phyloP scores from a whole-genome alignment of 2,888 invertebrate species.

The Dioctria linearis region DNA sequence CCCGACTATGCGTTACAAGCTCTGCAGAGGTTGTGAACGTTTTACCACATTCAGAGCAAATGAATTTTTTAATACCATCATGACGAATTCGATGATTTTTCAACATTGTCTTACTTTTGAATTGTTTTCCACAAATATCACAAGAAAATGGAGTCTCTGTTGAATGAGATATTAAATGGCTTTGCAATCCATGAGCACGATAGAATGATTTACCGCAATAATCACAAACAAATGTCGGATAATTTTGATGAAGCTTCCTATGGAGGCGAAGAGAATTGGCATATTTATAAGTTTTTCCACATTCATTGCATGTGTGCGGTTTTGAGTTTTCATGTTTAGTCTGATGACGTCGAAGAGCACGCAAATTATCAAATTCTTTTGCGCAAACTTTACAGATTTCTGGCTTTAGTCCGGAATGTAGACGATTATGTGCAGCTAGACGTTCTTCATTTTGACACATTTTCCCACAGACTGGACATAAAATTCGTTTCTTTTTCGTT shows the following conservation, averaged over 20 bases:
- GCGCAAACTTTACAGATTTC: constrained; percentile 62
- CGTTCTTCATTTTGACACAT: constrained; percentile 50
- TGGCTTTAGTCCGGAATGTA: constrained; percentile 57
- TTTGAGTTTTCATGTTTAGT: constrained; percentile 55
- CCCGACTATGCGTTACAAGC: constrained; percentile 54
- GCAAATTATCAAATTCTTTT: constrained; percentile 71
- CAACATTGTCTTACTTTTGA: constrained; percentile 57
- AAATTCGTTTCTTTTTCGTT: background rate
- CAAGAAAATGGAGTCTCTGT: constrained; percentile 57
- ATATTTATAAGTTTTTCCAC: constrained; percentile 59
- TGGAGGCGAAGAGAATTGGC: constrained; percentile 72
- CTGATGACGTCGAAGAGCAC: constrained; percentile 71
- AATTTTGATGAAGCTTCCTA: constrained; percentile 71
- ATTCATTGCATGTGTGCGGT: constrained; percentile 56
- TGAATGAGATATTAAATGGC: constrained; percentile 57
- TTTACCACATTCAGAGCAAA: constrained; percentile 57
- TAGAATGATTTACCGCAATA: constrained; percentile 70
- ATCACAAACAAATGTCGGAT: constrained; percentile 71
- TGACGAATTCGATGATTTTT: constrained; percentile 57
- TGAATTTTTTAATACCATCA: constrained; percentile 54
- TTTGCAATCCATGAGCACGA: constrained; percentile 56
- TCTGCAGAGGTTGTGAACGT: constrained; percentile 56
- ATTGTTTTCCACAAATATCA: constrained; percentile 54
- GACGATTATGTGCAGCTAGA: constrained; percentile 55
- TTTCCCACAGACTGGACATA: constrained; percentile 53